These are phyloP conservation scores for Augiades crinisus DNA, from an alignment of 2,888 invertebrate genomes.

Conservation along the genomic window DNA sequence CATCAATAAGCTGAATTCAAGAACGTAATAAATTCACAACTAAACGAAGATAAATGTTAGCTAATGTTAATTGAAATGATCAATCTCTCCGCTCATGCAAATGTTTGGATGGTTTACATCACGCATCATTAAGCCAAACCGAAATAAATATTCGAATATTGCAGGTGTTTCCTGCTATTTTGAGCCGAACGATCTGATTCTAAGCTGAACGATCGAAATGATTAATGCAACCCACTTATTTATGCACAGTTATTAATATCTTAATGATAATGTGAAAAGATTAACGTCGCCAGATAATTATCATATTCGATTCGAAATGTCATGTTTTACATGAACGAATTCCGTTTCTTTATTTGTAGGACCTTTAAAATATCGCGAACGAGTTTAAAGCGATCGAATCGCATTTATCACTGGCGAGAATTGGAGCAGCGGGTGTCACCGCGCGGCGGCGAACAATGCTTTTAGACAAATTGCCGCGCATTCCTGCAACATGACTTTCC, in stretches of 20 bases:
- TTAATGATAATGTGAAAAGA: background rate
- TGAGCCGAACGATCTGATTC: background rate
- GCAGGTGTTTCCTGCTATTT: background rate
- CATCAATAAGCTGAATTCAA: constrained; percentile 1
- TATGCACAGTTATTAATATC: background rate
- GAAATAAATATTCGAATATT: background rate
- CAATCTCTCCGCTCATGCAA: background rate
- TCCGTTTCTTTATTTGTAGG: background rate
- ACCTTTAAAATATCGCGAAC: constrained; percentile 8
- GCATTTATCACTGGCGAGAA: constrained; percentile 8
- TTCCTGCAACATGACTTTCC: constrained; percentile 23
- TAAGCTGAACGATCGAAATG: background rate
- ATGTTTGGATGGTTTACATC: background rate
- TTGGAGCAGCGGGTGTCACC: constrained; percentile 2
- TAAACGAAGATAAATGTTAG: background rate
- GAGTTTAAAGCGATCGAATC: constrained; percentile 12
- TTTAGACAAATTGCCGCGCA: constrained; percentile 26
- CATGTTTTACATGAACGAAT: background rate
- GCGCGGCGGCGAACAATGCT: constrained; percentile 23
- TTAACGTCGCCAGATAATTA: background rate
- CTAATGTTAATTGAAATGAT: background rate
- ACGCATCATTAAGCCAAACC: background rate
- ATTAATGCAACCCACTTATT: background rate
- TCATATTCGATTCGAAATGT: background rate
- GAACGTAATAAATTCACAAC: constrained; percentile 2